A percentile compares a stretch with the other conserved stretches of the same genome.
Evolutionary conservation across 2,797 vertebrate genomes (phyloP).

Genomic region (Basileuterus tristriatus): DNA sequence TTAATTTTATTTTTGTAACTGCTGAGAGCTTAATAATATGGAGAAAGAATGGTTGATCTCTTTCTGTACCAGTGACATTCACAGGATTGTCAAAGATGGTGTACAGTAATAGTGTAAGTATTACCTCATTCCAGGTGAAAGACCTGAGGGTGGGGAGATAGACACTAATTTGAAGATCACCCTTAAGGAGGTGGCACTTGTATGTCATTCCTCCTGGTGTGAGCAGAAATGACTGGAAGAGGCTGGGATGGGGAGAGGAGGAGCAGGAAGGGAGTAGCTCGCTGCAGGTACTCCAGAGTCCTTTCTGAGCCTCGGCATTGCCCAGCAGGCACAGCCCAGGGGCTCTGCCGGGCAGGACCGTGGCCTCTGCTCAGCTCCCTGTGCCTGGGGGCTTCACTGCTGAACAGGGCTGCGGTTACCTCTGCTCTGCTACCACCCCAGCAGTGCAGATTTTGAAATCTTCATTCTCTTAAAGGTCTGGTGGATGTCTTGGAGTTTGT

Average conservation of each 20-base stretch:
- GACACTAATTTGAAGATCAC: neutral
- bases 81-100: neutral
- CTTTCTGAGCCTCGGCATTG: rapidly evolving
- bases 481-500: neutral
- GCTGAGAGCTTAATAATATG: neutral
- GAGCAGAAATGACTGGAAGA: neutral
- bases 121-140: neutral
- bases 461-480: neutral
- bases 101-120: neutral
- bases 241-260: neutral
- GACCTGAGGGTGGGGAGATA: rapidly evolving
- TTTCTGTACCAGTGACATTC: neutral
- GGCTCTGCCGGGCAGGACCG: rapidly evolving
- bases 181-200: neutral
- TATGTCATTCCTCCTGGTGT: neutral
- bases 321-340: rapidly evolving
- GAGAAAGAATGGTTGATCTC: neutral
- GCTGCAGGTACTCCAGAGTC: neutral
- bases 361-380: rapidly evolving
- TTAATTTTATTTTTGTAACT: neutral
- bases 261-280: neutral
- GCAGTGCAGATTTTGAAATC: neutral
- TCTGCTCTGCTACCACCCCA: neutral
- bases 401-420: neutral
- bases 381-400: neutral